Base-by-base conservation (phyloP, 2,113 vertebrate genomes). In the Dicentrarchus labrax region DNA sequence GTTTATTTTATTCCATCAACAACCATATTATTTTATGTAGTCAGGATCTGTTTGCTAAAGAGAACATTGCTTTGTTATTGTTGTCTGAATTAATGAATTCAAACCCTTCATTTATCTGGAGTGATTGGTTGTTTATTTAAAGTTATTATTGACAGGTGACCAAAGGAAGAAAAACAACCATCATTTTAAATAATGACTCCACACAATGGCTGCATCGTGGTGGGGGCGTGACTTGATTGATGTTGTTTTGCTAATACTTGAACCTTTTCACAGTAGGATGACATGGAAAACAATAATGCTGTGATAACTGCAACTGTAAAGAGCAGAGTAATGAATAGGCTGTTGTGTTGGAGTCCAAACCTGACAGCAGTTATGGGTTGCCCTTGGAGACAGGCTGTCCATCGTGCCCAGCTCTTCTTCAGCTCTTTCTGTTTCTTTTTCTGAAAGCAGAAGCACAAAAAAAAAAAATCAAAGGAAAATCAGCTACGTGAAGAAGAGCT, bases 281-380 rank as follows among this genome's bases (percentile, higher is more conserved):
- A 76, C 66, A 80, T 60, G 56, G 17, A 53, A 64, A 87, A 80
- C 77, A 90, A 90, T 76, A 67, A 70, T 22, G 87, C 61, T 53
- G 70, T 72, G 76, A 74, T 88, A 83, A 48, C 61, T 47, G 79
- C 77, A 70, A 50, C 48, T 75, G 87, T 66, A 85, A 67, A 80
- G 71, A 81, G 74, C 82, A 60, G 65, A 41, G 80, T 78, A 56
- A 87, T 88, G 48, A 92, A 80, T 69, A 80, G 53, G 67, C 76
- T 80, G 77, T 82, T 84, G 72, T 86, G 73, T 60, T 90, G 86
- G 83, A 70, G 66, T 88, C 41, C 86, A 76, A 91, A 96, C 95
- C 95, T 95, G 92, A 96, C 88, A 73, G 88, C 89, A 74, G 84
- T 94, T 83, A 96, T 95, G 76, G 95, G 95, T 91, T 95, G 95